Percentiles rank a stretch among this genome's conserved stretches.
phyloP scores from a whole-genome alignment of 1,140 invertebrate species.

The Calephelis nemesis region DNA sequence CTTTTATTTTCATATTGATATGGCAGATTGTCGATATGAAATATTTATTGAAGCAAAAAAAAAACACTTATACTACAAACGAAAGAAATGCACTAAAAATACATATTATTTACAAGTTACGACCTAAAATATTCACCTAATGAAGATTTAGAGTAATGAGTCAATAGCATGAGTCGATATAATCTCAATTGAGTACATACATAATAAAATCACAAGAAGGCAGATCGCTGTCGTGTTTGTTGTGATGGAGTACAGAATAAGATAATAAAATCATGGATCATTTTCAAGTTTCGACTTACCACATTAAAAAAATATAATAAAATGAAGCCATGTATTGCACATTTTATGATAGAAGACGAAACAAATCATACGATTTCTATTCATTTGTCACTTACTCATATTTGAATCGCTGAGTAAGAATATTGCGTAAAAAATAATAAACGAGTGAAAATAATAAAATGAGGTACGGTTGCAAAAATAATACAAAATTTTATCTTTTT shows the following conservation, averaged over 20 bases:
- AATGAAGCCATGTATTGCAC: too few species aligned
- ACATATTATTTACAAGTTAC: slow-evolving; percentile 64
- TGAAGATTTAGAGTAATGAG: slow-evolving; percentile 46
- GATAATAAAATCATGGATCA: slow-evolving; percentile 3
- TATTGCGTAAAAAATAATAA: too few species aligned
- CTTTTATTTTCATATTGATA: slow-evolving; percentile 74
- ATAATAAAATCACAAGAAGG: slow-evolving; percentile 61
- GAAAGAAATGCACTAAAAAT: slow-evolving; percentile 73
- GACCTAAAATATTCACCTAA: slow-evolving; percentile 40
- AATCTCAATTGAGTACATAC: slow-evolving; percentile 75
- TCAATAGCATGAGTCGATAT: slow-evolving; percentile 50
- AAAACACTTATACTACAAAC: slow-evolving; percentile 61
- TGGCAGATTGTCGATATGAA: slow-evolving; percentile 79
- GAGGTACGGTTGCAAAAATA: too few species aligned
- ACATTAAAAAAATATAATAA: neutral
- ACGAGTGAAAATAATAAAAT: too few species aligned
- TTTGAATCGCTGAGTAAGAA: too few species aligned
- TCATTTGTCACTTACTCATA: too few species aligned
- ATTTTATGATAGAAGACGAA: too few species aligned
- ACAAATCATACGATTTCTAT: too few species aligned
- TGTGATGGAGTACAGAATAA: slow-evolving; percentile 6
- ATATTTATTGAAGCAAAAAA: slow-evolving; percentile 62
- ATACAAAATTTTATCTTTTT: too few species aligned
- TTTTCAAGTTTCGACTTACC: neutral
- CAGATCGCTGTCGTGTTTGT: slow-evolving; percentile 56